Evolutionary conservation across 2,888 invertebrate species (phyloP).

Genomic region (Noctua comes): DNA sequence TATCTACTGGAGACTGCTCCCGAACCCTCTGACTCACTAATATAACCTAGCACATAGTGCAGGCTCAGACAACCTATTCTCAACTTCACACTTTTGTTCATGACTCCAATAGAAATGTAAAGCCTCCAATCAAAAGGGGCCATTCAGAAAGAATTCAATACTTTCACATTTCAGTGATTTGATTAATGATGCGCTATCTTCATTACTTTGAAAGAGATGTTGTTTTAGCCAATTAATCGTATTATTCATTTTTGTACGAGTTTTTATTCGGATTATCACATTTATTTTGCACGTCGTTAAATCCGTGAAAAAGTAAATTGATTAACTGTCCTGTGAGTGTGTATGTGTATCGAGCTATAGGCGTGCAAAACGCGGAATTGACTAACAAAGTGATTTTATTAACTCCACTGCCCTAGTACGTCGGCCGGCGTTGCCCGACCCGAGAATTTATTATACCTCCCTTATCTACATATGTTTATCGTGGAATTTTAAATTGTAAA

Average conservation of each 20-base stretch:
- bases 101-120: slow-evolving; percentile 40
- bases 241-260: slow-evolving; percentile 38
- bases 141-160: slow-evolving; percentile 49
- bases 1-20: slow-evolving; percentile 36
- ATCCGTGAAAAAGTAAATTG: slow-evolving; percentile 55
- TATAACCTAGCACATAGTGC: slow-evolving; percentile 31
- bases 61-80: slow-evolving; percentile 19
- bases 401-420: slow-evolving; percentile 72
- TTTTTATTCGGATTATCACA: slow-evolving; percentile 45
- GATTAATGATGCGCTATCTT: slow-evolving; percentile 54
- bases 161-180: slow-evolving; percentile 46
- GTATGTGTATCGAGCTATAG: slow-evolving; percentile 38
- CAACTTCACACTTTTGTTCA: slow-evolving; percentile 29
- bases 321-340: slow-evolving; percentile 35
- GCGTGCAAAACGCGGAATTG: slow-evolving; percentile 71
- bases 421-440: slow-evolving; percentile 72
- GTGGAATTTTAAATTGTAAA: slow-evolving; percentile 88
- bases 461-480: slow-evolving; percentile 88
- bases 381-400: slow-evolving; percentile 84
- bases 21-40: slow-evolving; percentile 34
- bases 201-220: slow-evolving; percentile 46
- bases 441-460: slow-evolving; percentile 83
- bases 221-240: slow-evolving; percentile 43
- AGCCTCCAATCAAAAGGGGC: slow-evolving; percentile 39
- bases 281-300: slow-evolving; percentile 51